phyloP scores from a whole-genome alignment of 2,888 invertebrate genomes.

The Acrocyrtus sp. region DNA sequence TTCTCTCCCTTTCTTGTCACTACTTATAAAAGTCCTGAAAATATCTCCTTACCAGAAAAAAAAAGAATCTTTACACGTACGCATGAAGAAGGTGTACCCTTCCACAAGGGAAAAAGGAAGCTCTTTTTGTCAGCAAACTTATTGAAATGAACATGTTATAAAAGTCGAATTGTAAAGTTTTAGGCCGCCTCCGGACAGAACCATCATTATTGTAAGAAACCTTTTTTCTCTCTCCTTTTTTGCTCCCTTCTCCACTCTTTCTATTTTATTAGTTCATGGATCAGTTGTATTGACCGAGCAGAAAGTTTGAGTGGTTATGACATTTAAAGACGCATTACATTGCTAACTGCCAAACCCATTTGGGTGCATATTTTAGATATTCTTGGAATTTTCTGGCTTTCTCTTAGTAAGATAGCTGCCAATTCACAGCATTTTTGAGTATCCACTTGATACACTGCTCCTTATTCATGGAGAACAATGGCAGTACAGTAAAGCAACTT shows the following conservation, averaged over 20 bases:
- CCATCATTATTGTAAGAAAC: neutral
- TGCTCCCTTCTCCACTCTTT: neutral
- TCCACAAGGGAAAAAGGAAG: neutral
- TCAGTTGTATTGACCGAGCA: conserved; percentile 36
- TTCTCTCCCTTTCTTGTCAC: too few species aligned
- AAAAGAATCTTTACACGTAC: too few species aligned
- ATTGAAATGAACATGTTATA: too few species aligned
- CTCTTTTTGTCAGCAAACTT: neutral
- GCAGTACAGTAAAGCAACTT: neutral
- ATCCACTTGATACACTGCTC: too few species aligned
- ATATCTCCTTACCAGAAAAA: too few species aligned
- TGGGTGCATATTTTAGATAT: neutral
- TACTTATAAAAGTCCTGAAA: too few species aligned
- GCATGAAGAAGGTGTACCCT: too few species aligned
- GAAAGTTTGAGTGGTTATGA: conserved; percentile 41
- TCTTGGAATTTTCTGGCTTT: neutral
- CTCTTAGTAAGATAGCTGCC: neutral
- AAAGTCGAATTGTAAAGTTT: too few species aligned
- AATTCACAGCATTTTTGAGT: too few species aligned
- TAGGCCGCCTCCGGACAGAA: too few species aligned
- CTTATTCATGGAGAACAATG: too few species aligned
- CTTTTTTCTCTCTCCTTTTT: conserved; percentile 7
- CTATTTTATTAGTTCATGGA: conserved; percentile 24
- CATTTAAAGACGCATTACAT: conserved; percentile 26
- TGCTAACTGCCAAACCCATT: conserved; percentile 29